Percentiles rank a stretch among this genome's conserved stretches.
Conservation (phyloP, 1,140 invertebrate species). For the Caenorhabditis inopinata region DNA sequence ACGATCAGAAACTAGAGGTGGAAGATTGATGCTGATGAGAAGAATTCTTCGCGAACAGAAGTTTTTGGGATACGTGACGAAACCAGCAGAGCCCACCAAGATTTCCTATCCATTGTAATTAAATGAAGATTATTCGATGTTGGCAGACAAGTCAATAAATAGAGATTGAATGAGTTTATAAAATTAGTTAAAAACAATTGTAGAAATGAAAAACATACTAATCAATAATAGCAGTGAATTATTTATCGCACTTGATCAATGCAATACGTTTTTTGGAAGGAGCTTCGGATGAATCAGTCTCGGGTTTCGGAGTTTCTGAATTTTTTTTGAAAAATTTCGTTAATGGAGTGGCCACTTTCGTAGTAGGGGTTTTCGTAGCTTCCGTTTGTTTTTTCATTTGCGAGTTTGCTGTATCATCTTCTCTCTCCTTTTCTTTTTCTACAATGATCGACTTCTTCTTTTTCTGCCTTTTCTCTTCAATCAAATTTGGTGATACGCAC, state of each 20-base stretch:
- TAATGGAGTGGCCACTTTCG: background rate
- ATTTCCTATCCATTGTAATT: slow-evolving; percentile 44
- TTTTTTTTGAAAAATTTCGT: slow-evolving; percentile 9
- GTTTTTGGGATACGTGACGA: slow-evolving; percentile 53
- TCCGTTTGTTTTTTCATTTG: background rate
- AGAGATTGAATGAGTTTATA: too few relatives aligned
- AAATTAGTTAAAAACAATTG: too few relatives aligned
- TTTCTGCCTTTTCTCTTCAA: slow-evolving; percentile 25
- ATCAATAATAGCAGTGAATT: too few relatives aligned
- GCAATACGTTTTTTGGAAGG: background rate
- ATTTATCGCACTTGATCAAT: background rate
- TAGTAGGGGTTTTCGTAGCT: background rate
- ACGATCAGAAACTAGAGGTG: slow-evolving; percentile 54
- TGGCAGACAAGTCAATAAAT: too few relatives aligned
- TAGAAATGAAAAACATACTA: too few relatives aligned
- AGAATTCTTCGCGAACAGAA: slow-evolving; percentile 54
- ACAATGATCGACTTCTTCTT: background rate
- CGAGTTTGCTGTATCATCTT: background rate
- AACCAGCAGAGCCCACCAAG: slow-evolving; percentile 35
- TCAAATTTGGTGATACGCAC: background rate
- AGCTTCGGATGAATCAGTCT: background rate
- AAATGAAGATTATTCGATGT: too few relatives aligned
- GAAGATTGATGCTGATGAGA: slow-evolving; percentile 58
- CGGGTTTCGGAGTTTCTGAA: background rate
- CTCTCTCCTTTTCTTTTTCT: background rate